A percentile compares a stretch with the other conserved stretches of the same genome.
Evolutionary conservation across 2,113 vertebrate species (phyloP).

Genomic region (Callorhinus ursinus): DNA sequence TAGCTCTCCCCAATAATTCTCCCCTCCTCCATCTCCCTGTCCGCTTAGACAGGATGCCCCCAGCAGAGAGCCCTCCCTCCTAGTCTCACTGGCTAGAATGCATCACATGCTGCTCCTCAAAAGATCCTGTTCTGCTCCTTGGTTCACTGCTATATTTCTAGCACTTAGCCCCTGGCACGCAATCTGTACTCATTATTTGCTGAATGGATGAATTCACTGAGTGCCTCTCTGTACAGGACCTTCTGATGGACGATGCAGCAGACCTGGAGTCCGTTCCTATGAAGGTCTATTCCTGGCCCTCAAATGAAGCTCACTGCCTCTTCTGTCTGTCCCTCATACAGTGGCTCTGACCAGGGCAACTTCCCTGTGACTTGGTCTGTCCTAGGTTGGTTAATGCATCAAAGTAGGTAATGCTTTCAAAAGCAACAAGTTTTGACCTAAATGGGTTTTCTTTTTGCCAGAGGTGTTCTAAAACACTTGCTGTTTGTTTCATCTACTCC

Average conservation of each 20-base stretch:
- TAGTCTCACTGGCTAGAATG: neutral
- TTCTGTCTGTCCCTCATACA: neutral
- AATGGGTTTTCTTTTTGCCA: constrained; percentile 17
- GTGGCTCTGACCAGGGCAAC: neutral
- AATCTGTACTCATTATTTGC: neutral
- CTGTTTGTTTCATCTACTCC: constrained; percentile 35
- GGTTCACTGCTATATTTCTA: neutral
- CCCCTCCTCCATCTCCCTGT: neutral
- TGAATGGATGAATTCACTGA: neutral
- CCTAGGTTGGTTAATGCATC: neutral
- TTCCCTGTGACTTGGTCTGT: neutral
- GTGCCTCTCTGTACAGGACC: neutral
- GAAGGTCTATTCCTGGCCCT: neutral
- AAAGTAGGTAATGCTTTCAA: neutral
- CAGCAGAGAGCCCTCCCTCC: neutral
- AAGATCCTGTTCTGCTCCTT: neutral
- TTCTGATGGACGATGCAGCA: neutral
- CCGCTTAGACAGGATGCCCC: neutral
- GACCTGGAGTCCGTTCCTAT: neutral
- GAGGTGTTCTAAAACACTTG: neutral
- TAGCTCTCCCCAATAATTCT: neutral
- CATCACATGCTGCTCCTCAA: neutral
- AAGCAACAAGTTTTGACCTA: constrained; percentile 3
- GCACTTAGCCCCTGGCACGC: neutral
- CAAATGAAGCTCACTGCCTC: neutral